A percentile compares a stretch with the other conserved stretches of the same genome.
phyloP scores from a whole-genome alignment of 2,888 invertebrate species.

The Teinopalpus imperialis region DNA sequence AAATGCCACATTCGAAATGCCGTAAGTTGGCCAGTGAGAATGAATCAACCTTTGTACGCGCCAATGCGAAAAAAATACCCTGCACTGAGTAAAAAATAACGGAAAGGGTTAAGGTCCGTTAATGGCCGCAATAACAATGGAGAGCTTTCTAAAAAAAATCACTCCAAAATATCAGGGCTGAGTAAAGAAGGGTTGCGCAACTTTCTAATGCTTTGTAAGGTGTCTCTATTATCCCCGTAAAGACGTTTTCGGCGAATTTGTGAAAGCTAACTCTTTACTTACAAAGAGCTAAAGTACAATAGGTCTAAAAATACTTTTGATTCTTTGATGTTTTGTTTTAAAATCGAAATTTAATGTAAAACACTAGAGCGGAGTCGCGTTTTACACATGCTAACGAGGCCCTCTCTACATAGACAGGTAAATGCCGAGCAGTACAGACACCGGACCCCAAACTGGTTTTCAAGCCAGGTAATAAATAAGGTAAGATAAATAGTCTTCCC shows the following conservation, averaged over 20 bases:
- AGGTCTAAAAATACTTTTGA: constrained; percentile 11
- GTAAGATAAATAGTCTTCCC: constrained; percentile 78
- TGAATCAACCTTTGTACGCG: constrained; percentile 36
- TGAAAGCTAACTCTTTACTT: constrained; percentile 66
- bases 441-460: constrained; percentile 71
- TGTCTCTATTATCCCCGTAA: constrained; percentile 52
- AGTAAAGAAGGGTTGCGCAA: constrained; percentile 78
- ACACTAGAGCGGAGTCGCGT: constrained; percentile 36
- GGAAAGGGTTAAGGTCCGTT: constrained; percentile 71
- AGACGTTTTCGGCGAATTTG: constrained; percentile 63
- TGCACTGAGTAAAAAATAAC: constrained; percentile 63
- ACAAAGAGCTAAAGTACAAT: constrained; percentile 34
- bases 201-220: constrained; percentile 80
- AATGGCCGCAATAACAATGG: constrained; percentile 65
- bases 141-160: constrained; percentile 63
- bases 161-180: constrained; percentile 61
- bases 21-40: constrained; percentile 28
- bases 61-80: constrained; percentile 49
- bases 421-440: constrained; percentile 42
- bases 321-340: constrained; percentile 1
- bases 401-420: constrained; percentile 56
- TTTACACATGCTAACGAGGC: constrained; percentile 19
- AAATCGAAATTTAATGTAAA: constrained; percentile 10
- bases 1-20: constrained; percentile 31
- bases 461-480: constrained; percentile 77